These are phyloP conservation scores for Macquaria ambigua DNA, from an alignment of 2,113 vertebrate genomes.

Conservation along the genomic window DNA sequence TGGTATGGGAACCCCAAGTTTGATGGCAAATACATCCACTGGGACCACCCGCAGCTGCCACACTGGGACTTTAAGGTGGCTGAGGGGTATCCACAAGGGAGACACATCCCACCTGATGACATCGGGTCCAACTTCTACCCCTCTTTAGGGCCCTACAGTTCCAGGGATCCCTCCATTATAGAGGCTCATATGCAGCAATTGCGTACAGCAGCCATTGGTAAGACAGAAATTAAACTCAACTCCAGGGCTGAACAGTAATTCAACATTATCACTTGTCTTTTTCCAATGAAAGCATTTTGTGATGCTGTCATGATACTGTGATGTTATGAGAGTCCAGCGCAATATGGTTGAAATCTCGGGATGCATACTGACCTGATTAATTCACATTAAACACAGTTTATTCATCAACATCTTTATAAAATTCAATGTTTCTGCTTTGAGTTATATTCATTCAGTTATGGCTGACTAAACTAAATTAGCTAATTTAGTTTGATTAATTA, in stretches of 20 bases:
- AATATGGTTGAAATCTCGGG: background rate
- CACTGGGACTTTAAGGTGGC: conserved; percentile 96
- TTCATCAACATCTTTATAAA: background rate
- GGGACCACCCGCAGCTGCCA: conserved; percentile 92
- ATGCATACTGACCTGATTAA: background rate
- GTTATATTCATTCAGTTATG: background rate
- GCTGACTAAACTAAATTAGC: background rate
- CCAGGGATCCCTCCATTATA: conserved; percentile 91
- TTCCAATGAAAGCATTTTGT: background rate
- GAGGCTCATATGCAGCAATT: conserved; percentile 97
- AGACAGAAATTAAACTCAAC: conserved; percentile 48
- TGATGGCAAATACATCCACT: conserved; percentile 96
- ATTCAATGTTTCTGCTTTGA: background rate
- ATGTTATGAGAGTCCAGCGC: background rate
- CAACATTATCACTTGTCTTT: background rate
- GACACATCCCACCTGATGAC: conserved; percentile 93
- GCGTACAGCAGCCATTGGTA: conserved; percentile 92
- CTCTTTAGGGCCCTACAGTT: conserved; percentile 94
- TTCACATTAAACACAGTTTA: background rate
- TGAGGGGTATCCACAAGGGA: conserved; percentile 90
- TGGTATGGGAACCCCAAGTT: conserved; percentile 96
- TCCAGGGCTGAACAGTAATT: background rate
- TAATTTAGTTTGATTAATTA: background rate
- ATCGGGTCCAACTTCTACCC: conserved; percentile 96
- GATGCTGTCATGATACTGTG: background rate